phyloP scores from a whole-genome alignment of 2,797 vertebrate genomes.

The Serranus cabrilla region DNA sequence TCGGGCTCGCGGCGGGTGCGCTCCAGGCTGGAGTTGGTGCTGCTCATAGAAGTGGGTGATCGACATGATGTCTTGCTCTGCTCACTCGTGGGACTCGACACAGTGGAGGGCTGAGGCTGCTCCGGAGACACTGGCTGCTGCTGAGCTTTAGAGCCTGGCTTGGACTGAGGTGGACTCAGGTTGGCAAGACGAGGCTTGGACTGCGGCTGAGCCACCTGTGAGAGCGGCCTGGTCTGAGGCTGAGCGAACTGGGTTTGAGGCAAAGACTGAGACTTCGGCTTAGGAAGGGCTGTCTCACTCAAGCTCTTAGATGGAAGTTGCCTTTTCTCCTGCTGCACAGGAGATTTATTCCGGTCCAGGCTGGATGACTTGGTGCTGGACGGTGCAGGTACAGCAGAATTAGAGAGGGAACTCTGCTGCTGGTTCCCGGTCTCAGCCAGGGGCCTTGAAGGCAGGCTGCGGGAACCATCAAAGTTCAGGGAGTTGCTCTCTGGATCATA shows the following conservation, averaged over 20 bases:
- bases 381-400: slow-evolving; percentile 48
- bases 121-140: slow-evolving; percentile 21
- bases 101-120: slow-evolving; percentile 67
- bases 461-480: slow-evolving; percentile 78
- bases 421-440: slow-evolving; percentile 71
- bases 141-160: slow-evolving; percentile 54
- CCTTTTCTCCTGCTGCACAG: slow-evolving; percentile 68
- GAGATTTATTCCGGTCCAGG: slow-evolving; percentile 65
- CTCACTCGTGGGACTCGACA: slow-evolving; percentile 66
- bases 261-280: slow-evolving; percentile 57
- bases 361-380: slow-evolving; percentile 63
- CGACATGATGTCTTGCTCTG: slow-evolving; percentile 69
- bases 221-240: slow-evolving; percentile 45
- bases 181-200: slow-evolving; percentile 57
- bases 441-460: slow-evolving; percentile 71
- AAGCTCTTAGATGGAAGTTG: slow-evolving; percentile 50
- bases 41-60: slow-evolving; percentile 76
- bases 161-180: slow-evolving; percentile 59
- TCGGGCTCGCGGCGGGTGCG: slow-evolving; percentile 87
- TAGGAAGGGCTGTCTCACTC: slow-evolving; percentile 49
- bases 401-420: slow-evolving; percentile 77
- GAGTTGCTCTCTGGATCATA: slow-evolving; percentile 91
- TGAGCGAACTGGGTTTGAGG: slow-evolving; percentile 39
- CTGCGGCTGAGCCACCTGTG: slow-evolving; percentile 64
- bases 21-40: slow-evolving; percentile 83